Evolutionary conservation across 2,113 vertebrate species (phyloP).

Genomic region (Morone chrysops): DNA sequence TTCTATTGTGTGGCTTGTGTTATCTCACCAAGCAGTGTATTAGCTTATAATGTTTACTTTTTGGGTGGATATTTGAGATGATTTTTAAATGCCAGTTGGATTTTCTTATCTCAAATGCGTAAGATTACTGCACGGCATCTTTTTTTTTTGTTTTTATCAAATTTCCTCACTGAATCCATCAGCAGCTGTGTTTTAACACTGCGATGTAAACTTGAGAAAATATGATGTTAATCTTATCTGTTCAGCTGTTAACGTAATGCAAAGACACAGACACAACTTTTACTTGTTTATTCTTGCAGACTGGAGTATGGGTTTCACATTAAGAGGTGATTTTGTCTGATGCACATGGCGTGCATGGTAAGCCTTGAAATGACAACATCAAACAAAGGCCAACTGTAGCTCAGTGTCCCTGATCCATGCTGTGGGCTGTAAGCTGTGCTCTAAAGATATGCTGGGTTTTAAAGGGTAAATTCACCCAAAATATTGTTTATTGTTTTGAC

Average conservation of each 20-base stretch:
- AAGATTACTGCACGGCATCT: neutral
- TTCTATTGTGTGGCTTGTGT: neutral
- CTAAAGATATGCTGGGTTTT: neutral
- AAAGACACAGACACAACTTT: neutral
- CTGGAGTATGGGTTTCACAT: neutral
- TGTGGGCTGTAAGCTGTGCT: neutral
- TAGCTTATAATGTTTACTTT: neutral
- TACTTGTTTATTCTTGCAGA: neutral
- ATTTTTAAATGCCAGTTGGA: neutral
- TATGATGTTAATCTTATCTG: constrained; percentile 2
- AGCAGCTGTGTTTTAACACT: neutral
- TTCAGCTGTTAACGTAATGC: neutral
- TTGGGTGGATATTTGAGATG: neutral
- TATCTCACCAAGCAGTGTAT: neutral
- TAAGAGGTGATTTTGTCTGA: neutral
- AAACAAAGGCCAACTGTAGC: neutral
- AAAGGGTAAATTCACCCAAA: neutral
- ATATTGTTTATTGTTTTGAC: neutral
- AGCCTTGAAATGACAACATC: neutral
- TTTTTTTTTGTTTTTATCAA: neutral
- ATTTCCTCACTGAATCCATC: neutral
- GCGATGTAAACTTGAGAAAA: neutral
- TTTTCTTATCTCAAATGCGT: constrained; percentile 4
- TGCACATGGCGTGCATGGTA: neutral
- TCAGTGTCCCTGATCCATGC: neutral